Conservation (phyloP, 2,888 invertebrate genomes). For the Oxyteleia sp. region DNA sequence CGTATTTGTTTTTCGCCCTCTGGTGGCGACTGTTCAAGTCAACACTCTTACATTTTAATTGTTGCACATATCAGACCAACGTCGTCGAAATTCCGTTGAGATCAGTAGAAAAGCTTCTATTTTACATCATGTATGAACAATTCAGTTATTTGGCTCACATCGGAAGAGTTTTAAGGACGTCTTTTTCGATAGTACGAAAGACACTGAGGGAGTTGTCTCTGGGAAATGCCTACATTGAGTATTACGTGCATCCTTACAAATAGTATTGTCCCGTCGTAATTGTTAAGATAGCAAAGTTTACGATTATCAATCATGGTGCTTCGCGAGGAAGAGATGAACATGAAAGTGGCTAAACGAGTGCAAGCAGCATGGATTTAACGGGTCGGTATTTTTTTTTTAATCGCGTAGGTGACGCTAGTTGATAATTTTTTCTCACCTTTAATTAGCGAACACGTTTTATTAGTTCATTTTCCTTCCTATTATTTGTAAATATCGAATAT, state of each 20-base stretch:
- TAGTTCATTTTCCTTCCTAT: not conserved
- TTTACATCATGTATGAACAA: constrained; percentile 15
- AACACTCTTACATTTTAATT: not conserved
- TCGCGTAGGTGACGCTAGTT: not conserved
- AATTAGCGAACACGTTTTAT: not conserved
- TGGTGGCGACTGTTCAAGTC: no score
- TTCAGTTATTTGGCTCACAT: constrained; percentile 12
- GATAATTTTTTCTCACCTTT: not conserved
- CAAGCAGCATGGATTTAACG: constrained; percentile 3
- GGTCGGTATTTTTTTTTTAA: constrained; percentile 3
- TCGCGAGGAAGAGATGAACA: not conserved
- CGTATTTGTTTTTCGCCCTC: no score
- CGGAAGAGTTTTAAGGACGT: constrained; percentile 33
- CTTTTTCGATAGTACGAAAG: constrained; percentile 10
- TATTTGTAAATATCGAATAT: constrained; percentile 23
- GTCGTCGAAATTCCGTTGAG: not conserved
- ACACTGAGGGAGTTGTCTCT: constrained; percentile 13
- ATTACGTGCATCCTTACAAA: constrained; percentile 35
- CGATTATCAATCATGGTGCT: not conserved
- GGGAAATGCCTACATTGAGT: constrained; percentile 29
- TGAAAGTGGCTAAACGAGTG: not conserved
- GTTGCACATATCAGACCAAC: not conserved
- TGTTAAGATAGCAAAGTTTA: constrained; percentile 35
- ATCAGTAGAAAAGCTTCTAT: not conserved
- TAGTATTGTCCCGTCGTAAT: constrained; percentile 36